Evolutionary conservation across 2,113 vertebrate genomes (phyloP).

Genomic region (Anhinga rufa): DNA sequence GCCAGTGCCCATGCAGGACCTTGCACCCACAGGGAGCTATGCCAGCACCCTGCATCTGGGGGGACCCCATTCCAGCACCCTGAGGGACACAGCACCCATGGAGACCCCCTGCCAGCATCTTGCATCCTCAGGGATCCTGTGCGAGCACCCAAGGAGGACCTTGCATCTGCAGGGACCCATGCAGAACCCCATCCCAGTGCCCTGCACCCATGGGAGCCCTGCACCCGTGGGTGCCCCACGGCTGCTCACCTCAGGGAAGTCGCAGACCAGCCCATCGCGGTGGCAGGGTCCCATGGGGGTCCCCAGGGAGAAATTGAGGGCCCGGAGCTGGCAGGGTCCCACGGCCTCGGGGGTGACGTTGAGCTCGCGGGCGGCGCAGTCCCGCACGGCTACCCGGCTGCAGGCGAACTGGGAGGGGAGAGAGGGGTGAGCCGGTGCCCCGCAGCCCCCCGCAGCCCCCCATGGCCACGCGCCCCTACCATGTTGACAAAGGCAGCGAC

Average conservation of each 20-base stretch:
- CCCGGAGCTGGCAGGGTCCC: constrained; percentile 84
- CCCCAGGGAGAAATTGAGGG: constrained; percentile 82
- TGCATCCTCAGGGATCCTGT: background rate
- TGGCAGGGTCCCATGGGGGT: constrained; percentile 80
- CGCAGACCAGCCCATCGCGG: constrained; percentile 73
- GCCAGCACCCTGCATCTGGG: background rate
- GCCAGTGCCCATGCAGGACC: background rate
- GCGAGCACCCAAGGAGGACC: background rate
- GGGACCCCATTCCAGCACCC: too few species aligned
- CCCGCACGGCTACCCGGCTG: constrained; percentile 78
- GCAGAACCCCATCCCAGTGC: background rate
- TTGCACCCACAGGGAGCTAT: too few species aligned
- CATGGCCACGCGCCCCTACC: constrained; percentile 47
- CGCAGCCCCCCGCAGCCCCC: fast-evolving
- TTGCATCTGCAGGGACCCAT: too few species aligned
- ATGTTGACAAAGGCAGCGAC: constrained; percentile 88
- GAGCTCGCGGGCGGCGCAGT: constrained; percentile 81
- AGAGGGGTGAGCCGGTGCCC: background rate
- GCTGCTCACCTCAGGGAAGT: constrained; percentile 87
- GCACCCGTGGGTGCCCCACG: fast-evolving
- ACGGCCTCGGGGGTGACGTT: constrained; percentile 80
- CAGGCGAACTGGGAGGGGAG: constrained; percentile 61
- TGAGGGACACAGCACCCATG: background rate
- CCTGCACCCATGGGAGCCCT: background rate
- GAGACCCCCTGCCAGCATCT: background rate